Evolutionary conservation across 2,797 vertebrate species (phyloP).

Genomic region (Mormyrus hasselquistii): DNA sequence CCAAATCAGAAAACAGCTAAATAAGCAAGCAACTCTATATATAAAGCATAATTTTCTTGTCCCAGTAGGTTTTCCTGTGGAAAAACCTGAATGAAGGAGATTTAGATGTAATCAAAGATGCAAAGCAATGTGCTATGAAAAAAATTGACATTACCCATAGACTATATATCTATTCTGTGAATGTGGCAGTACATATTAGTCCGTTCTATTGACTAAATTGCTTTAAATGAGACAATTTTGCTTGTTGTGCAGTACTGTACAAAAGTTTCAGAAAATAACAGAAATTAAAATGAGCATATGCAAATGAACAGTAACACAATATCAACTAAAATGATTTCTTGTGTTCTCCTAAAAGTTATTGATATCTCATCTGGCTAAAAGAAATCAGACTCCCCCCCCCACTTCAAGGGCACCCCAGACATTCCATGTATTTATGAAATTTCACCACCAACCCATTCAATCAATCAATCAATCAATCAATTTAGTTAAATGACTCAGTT

Average conservation of each 20-base stretch:
- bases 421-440: background rate
- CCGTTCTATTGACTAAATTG: background rate
- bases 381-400: background rate
- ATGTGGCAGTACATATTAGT: background rate
- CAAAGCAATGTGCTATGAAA: background rate
- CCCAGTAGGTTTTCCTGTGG: background rate
- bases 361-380: background rate
- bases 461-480: background rate
- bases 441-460: background rate
- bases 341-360: background rate
- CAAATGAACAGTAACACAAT: background rate
- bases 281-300: background rate
- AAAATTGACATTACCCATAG: background rate
- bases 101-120: background rate
- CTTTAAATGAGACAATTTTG: background rate
- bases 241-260: background rate
- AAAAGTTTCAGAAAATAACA: background rate
- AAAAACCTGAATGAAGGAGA: background rate
- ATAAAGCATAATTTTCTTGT: background rate
- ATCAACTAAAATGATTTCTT: background rate
- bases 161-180: background rate
- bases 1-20: background rate
- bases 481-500: background rate
- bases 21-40: background rate
- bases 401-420: background rate